Conservation (phyloP, 2,113 vertebrate species). For the Austrofundulus limnaeus region DNA sequence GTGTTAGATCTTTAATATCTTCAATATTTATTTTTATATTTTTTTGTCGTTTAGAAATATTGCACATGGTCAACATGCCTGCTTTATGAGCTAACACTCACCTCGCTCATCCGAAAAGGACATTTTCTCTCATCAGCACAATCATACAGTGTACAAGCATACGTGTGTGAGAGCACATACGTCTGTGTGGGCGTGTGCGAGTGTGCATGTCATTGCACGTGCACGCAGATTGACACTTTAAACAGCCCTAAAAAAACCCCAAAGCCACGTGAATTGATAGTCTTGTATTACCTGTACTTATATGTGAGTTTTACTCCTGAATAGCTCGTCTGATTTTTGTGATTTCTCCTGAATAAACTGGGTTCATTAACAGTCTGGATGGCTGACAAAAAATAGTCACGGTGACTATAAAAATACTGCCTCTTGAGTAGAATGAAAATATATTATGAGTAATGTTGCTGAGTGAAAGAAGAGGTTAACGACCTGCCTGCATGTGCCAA, state of each 20-base stretch:
- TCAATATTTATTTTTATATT: slow-evolving; percentile 77
- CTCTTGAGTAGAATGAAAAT: slow-evolving; percentile 74
- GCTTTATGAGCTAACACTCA: slow-evolving; percentile 79
- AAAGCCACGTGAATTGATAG: slow-evolving; percentile 58
- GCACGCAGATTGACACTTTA: slow-evolving; percentile 62
- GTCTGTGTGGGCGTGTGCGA: slow-evolving; percentile 71
- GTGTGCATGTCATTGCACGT: slow-evolving; percentile 68
- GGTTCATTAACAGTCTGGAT: slow-evolving; percentile 76
- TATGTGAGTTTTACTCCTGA: slow-evolving; percentile 39
- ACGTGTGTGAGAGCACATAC: slow-evolving; percentile 72
- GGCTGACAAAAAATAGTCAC: slow-evolving; percentile 71
- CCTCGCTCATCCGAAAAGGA: slow-evolving; percentile 78
- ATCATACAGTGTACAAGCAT: slow-evolving; percentile 81
- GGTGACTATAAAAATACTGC: slow-evolving; percentile 78
- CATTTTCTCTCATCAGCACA: slow-evolving; percentile 81
- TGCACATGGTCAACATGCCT: slow-evolving; percentile 87
- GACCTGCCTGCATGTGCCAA: slow-evolving; percentile 72
- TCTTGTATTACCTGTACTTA: slow-evolving; percentile 58
- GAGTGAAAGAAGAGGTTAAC: slow-evolving; percentile 63
- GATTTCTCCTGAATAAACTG: slow-evolving; percentile 68
- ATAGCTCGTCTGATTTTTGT: slow-evolving; percentile 51
- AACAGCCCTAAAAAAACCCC: slow-evolving; percentile 61
- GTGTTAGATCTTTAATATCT: slow-evolving; percentile 85
- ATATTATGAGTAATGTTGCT: slow-evolving; percentile 69
- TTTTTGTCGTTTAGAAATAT: slow-evolving; percentile 82